Evolutionary conservation across 2,888 invertebrate genomes (phyloP), one percentile per base, ranked within the genome.

Genomic region (Clostera curtula): DNA sequence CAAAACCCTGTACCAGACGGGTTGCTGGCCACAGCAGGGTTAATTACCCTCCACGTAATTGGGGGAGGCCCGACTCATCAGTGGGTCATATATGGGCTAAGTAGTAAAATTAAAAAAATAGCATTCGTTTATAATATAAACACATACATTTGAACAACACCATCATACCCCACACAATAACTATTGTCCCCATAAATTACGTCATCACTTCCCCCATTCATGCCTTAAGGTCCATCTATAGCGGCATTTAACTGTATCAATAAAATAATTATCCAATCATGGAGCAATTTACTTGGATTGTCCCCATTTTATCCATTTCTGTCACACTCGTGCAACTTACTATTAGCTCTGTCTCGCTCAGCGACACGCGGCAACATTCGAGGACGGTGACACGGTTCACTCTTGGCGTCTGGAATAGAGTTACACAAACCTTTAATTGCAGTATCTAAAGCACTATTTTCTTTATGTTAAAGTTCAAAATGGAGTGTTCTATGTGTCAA

Each of bases 221-320:
- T 39, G 43, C 59, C 53, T 49, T 49, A 50, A 56, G 47, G 56
- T 50, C 58, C 55, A 45, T 53, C 61, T 48, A 62, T 62, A 66
- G 69, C 61, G 50, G 52, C 64, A 62, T 71, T 77, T 73, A 73
- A 68, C 64, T 68, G 66, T 74, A 74, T 75, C 80, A 80, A 80
- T 80, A 79, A 75, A 79, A 77, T 75, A 80, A 82, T 82, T 82
- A 80, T 75, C 82, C 82, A 82, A 82, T 82, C 79, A 74, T 75
- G 67, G 53, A 57, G 61, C 77, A 79, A 80, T 79, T 80, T 73
- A 70, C 71, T 70, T 49, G 56, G 68, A 64, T 70, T 70, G 72
- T 68, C 63, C 61, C 61, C 55, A 46, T 39, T 34, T 56, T 25
- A 6, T 42, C 38, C 34, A 7, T 69, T 58, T 51, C 62, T 33